Conservation (phyloP, 1,140 invertebrate genomes). For the Halictus rubicundus region DNA sequence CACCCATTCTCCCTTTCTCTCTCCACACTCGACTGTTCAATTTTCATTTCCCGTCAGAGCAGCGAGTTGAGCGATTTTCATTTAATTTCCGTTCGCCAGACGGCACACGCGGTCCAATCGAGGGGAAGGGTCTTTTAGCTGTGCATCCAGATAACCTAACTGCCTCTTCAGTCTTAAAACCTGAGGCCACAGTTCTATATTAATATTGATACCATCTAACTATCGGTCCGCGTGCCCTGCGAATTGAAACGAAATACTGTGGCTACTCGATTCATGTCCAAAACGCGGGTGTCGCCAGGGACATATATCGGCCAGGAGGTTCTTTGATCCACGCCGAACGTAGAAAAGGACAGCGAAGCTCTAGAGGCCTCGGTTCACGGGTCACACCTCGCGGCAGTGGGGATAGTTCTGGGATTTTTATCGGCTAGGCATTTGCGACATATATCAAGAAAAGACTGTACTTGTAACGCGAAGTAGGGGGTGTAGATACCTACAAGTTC, state of each 20-base stretch:
- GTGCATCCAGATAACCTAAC: background rate
- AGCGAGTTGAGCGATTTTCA: slow-evolving; percentile 61
- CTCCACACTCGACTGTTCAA: slow-evolving; percentile 46
- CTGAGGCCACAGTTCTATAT: background rate
- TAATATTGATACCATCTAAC: background rate
- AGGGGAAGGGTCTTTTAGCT: background rate
- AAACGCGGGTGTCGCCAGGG: too few species aligned
- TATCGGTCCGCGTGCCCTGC: background rate
- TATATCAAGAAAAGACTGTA: too few species aligned
- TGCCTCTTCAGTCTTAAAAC: background rate
- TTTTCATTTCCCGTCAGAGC: slow-evolving; percentile 65
- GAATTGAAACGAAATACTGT: background rate
- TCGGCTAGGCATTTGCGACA: too few species aligned
- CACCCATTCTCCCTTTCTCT: background rate
- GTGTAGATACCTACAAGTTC: too few species aligned
- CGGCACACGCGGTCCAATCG: slow-evolving; percentile 12
- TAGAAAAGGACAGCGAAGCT: too few species aligned
- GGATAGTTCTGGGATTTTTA: too few species aligned
- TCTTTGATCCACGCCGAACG: too few species aligned
- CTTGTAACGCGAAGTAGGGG: too few species aligned
- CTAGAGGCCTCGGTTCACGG: too few species aligned
- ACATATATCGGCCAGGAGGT: too few species aligned
- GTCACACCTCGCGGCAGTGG: too few species aligned
- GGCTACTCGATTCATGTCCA: too few species aligned
- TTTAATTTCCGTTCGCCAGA: slow-evolving; percentile 67